Percentiles rank a stretch among this genome's conserved stretches.
phyloP scores from a whole-genome alignment of 2,797 vertebrate species.

The Pseudochaenichthys georgianus region DNA sequence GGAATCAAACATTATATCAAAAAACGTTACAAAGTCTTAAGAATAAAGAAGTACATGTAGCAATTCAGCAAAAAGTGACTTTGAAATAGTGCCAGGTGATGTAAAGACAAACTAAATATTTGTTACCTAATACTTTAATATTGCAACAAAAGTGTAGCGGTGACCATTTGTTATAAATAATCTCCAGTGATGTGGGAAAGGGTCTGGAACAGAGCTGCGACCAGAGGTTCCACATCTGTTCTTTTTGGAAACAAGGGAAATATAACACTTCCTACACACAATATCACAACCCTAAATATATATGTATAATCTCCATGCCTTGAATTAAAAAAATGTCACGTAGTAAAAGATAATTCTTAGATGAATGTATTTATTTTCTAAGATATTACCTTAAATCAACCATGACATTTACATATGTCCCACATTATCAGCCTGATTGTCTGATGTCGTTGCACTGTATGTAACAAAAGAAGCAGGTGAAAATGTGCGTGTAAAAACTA shows the following conservation, averaged over 20 bases:
- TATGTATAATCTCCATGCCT: neutral
- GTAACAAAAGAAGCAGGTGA: neutral
- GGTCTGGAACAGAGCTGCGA: too few species aligned
- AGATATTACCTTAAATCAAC: neutral
- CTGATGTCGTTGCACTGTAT: neutral
- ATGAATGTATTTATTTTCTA: neutral
- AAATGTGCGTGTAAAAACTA: neutral
- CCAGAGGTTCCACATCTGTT: too few species aligned
- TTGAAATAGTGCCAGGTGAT: neutral
- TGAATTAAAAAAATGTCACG: neutral
- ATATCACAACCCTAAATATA: neutral
- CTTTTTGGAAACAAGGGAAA: too few species aligned
- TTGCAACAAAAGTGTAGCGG: too few species aligned
- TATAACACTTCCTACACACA: too few species aligned
- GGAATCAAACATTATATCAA: neutral
- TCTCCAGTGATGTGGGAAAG: too few species aligned
- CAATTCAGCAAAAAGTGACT: neutral
- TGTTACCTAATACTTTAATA: too few species aligned
- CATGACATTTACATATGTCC: neutral
- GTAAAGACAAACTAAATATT: too few species aligned
- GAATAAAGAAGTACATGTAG: neutral
- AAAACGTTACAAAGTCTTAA: neutral
- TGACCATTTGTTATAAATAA: too few species aligned
- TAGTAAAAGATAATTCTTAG: too few species aligned
- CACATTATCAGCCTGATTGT: neutral